Evolutionary conservation across 2,113 vertebrate genomes (phyloP).

Genomic region (Alligator mississippiensis): DNA sequence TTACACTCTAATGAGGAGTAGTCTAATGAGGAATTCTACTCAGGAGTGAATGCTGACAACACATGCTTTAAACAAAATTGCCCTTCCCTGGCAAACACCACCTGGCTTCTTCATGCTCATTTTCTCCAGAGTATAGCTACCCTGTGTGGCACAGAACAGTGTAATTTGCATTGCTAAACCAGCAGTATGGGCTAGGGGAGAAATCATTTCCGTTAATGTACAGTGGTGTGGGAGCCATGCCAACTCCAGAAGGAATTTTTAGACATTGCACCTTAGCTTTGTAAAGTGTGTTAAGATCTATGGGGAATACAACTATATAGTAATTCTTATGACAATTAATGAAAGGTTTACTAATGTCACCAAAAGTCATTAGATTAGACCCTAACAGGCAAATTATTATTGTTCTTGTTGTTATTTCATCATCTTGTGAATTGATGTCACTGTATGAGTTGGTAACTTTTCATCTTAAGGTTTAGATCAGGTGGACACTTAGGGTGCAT

Average conservation of each 20-base stretch:
- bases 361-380: not conserved
- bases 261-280: not conserved
- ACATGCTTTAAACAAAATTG: not conserved
- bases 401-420: not conserved
- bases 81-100: too few species aligned
- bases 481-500: too few species aligned
- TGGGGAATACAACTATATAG: not conserved
- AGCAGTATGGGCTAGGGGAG: not conserved
- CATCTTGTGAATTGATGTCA: not conserved
- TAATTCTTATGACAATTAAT: accelerated
- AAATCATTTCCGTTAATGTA: not conserved
- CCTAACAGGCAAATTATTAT: not conserved
- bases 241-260: too few species aligned
- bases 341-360: not conserved
- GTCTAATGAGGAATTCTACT: not conserved
- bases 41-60: not conserved
- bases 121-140: not conserved
- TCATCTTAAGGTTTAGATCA: too few species aligned
- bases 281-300: not conserved
- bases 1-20: not conserved
- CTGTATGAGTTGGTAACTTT: too few species aligned
- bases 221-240: not conserved
- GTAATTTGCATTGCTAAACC: not conserved
- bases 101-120: too few species aligned
- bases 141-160: not conserved